phyloP scores from a whole-genome alignment of 2,888 invertebrate genomes.

The Cyaniris semiargus region DNA sequence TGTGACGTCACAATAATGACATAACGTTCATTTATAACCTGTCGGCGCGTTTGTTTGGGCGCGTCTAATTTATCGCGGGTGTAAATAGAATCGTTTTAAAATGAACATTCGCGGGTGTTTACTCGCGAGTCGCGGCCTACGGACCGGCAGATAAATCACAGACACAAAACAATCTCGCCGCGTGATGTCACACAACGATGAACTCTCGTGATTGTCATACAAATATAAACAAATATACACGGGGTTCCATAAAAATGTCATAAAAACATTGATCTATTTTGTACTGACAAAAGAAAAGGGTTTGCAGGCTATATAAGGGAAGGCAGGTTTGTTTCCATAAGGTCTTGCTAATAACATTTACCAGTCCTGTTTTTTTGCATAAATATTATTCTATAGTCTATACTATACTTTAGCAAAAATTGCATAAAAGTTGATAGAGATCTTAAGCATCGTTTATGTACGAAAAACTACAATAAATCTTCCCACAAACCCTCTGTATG shows the following conservation, averaged over 20 bases:
- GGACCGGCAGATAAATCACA: background rate
- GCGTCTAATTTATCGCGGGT: background rate
- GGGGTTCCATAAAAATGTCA: background rate
- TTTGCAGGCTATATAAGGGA: too few relatives aligned
- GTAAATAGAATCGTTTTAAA: background rate
- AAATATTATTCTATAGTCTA: background rate
- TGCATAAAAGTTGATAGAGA: background rate
- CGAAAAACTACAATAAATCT: background rate
- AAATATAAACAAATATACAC: too few relatives aligned
- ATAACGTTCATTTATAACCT: background rate
- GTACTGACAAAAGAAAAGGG: too few relatives aligned
- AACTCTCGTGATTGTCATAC: too few relatives aligned
- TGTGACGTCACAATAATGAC: constrained; percentile 1
- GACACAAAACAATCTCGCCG: background rate
- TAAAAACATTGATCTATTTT: background rate
- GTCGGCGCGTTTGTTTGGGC: constrained; percentile 8
- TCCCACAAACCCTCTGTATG: background rate
- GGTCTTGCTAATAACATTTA: background rate
- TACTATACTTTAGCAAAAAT: background rate
- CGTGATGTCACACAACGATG: background rate
- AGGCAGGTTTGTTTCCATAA: too few relatives aligned
- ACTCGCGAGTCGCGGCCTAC: background rate
- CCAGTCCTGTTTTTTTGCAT: background rate
- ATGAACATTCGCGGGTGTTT: background rate
- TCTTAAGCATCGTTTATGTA: background rate